phyloP scores from a whole-genome alignment of 1,140 invertebrate species.

The Camponotus floridanus region DNA sequence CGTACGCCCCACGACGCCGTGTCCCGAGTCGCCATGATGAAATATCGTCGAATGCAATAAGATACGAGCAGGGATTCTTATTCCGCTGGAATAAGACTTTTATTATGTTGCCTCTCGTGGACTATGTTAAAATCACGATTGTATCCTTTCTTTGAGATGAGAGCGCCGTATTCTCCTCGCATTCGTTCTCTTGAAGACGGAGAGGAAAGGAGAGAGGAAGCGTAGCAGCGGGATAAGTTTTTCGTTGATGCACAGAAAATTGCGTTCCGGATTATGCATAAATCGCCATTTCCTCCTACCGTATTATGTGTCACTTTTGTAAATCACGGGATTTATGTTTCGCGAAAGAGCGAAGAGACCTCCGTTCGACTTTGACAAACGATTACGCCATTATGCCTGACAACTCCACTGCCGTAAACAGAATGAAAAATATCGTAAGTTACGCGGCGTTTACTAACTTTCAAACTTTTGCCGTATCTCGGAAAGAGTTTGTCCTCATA shows the following conservation, averaged over 20 bases:
- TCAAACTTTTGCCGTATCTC: constrained; percentile 36
- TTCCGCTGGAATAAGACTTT: constrained; percentile 70
- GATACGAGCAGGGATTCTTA: constrained; percentile 62
- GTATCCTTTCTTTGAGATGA: constrained; percentile 46
- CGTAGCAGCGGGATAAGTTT: constrained; percentile 41
- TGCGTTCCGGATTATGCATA: constrained; percentile 75
- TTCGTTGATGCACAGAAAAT: constrained; percentile 60
- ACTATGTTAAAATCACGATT: constrained; percentile 74
- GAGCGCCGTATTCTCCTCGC: neutral
- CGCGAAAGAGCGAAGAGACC: constrained; percentile 32
- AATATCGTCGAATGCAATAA: constrained; percentile 76
- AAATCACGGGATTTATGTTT: constrained; percentile 61
- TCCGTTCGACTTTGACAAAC: constrained; percentile 57
- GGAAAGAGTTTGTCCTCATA: constrained; percentile 6
- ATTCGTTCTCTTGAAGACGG: neutral
- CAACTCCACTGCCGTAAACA: constrained; percentile 55
- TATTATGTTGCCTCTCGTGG: constrained; percentile 73
- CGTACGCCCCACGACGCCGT: constrained; percentile 31
- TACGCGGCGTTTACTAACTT: constrained; percentile 39
- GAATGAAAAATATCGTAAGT: constrained; percentile 59
- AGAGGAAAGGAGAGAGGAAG: neutral
- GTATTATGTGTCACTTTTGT: constrained; percentile 69
- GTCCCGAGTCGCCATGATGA: constrained; percentile 75
- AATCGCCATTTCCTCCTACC: constrained; percentile 66
- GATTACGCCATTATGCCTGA: constrained; percentile 60